Conservation (phyloP, 1,140 invertebrate genomes). For the Whitmania pigra region DNA sequence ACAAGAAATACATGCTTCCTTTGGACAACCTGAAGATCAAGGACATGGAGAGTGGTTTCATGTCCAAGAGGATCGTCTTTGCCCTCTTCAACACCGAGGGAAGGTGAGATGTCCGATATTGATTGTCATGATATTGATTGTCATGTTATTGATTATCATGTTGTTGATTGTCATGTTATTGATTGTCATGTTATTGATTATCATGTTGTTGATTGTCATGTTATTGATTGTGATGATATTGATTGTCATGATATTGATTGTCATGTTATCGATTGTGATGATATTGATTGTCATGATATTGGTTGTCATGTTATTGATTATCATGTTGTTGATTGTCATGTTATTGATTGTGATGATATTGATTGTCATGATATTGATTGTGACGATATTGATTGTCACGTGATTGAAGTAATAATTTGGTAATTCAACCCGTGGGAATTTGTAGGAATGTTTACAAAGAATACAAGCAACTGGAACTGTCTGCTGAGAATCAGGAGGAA, state of each 20-base stretch:
- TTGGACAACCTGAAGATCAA: constrained; percentile 89
- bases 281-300: background rate
- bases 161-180: too few species aligned
- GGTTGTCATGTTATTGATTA: too few species aligned
- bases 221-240: background rate
- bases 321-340: background rate
- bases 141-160: too few species aligned
- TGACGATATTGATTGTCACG: background rate
- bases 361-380: too few species aligned
- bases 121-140: too few species aligned
- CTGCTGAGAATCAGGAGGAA: constrained; percentile 92
- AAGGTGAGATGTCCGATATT: too few species aligned
- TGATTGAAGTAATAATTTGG: too few species aligned
- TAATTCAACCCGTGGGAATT: too few species aligned
- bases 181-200: too few species aligned
- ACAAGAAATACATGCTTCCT: constrained; percentile 98
- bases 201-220: background rate
- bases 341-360: background rate
- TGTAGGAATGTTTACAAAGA: constrained; percentile 42
- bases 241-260: too few species aligned
- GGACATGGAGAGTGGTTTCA: constrained; percentile 93
- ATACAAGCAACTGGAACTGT: constrained; percentile 59
- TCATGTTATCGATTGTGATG: too few species aligned
- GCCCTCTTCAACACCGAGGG: constrained; percentile 94
- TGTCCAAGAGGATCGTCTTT: constrained; percentile 92